phyloP scores from a whole-genome alignment of 1,140 invertebrate genomes.

The Pectinophora gossypiella region DNA sequence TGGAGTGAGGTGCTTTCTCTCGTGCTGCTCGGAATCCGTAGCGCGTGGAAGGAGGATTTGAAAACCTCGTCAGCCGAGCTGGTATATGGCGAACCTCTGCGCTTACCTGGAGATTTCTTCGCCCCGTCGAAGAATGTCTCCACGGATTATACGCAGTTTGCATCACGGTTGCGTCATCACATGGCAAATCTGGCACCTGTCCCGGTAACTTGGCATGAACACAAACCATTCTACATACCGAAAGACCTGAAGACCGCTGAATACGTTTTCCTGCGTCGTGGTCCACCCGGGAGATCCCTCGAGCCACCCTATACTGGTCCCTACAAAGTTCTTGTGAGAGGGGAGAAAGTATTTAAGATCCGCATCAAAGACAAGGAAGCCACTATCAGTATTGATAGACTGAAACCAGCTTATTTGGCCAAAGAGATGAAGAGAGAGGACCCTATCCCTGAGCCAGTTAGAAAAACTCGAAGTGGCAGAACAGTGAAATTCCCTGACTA shows the following conservation, averaged over 20 bases:
- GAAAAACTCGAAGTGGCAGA: neutral
- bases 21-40: conserved; percentile 49
- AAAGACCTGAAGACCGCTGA: conserved; percentile 3
- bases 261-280: conserved; percentile 32
- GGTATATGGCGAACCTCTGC: conserved; percentile 8
- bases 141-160: neutral
- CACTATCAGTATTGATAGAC: conserved; percentile 34
- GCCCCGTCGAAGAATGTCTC: neutral
- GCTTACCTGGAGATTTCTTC: conserved; percentile 39
- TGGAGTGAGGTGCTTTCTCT: conserved; percentile 47
- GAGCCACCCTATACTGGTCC: conserved; percentile 43
- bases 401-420: conserved; percentile 29
- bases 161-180: neutral
- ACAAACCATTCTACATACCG: conserved; percentile 8
- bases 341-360: conserved; percentile 27
- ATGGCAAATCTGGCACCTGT: conserved; percentile 6
- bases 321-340: conserved; percentile 26
- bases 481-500: conserved; percentile 8
- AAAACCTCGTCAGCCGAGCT: conserved; percentile 25
- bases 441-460: neutral
- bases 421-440: no score
- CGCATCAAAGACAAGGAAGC: conserved; percentile 18
- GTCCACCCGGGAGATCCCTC: conserved; percentile 23
- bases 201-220: conserved; percentile 1
- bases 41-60: conserved; percentile 33